These are phyloP conservation scores for Ellobius talpinus DNA, from an alignment of 2,113 vertebrate species.

Conservation along the genomic window DNA sequence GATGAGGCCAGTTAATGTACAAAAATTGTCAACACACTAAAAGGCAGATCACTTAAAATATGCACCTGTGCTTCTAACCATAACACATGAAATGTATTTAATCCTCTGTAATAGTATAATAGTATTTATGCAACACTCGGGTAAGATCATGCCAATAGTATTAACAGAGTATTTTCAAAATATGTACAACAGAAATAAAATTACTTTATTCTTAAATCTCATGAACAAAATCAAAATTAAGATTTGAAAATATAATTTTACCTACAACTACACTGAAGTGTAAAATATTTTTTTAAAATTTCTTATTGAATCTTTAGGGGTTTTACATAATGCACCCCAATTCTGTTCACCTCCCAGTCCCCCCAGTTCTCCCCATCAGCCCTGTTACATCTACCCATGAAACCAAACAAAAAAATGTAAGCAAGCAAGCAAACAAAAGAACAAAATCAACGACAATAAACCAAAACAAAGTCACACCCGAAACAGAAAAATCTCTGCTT, in stretches of 20 bases:
- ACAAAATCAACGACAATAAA: no score
- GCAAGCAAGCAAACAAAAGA: no score
- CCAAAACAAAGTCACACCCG: no score
- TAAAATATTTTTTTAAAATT: neutral
- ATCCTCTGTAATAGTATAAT: rapidly evolving
- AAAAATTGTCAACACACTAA: neutral
- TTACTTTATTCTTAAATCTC: conserved; percentile 16
- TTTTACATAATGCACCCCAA: no score
- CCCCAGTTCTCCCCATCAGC: no score
- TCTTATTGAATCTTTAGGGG: no score
- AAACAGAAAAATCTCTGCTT: no score
- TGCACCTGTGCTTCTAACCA: neutral
- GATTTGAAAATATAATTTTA: neutral
- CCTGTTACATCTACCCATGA: no score
- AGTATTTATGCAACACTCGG: neutral
- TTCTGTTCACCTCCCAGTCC: no score
- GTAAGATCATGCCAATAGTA: neutral
- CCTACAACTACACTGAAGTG: neutral
- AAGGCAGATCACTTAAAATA: neutral
- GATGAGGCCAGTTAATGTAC: neutral
- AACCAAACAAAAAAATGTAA: no score
- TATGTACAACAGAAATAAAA: neutral
- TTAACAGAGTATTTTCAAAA: neutral
- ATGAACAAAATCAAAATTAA: neutral
- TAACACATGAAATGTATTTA: neutral